These are phyloP conservation scores for Loris lydekkerianus DNA, from an alignment of 2,797 vertebrate genomes.

Conservation along the genomic window DNA sequence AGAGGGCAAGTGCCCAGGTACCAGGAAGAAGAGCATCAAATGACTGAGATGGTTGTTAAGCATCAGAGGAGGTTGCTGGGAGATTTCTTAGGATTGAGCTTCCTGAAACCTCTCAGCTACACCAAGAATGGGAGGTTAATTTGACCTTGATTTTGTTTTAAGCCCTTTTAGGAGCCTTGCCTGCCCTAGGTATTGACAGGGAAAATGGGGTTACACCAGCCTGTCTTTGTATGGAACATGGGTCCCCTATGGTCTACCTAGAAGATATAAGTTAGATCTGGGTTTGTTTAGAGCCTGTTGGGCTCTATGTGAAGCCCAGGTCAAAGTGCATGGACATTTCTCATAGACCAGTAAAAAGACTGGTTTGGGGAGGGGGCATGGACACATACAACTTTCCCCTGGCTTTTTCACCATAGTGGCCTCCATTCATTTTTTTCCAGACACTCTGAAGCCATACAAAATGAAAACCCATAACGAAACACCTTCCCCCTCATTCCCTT, in stretches of 20 bases:
- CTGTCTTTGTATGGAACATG: not conserved
- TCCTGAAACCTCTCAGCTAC: conserved; percentile 59
- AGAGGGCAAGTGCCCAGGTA: not conserved
- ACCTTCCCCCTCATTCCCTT: conserved; percentile 83
- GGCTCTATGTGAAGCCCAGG: conserved; percentile 81
- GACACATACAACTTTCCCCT: conserved; percentile 80
- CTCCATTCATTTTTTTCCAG: conserved; percentile 86
- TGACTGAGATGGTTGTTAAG: not conserved
- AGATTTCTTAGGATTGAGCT: not conserved
- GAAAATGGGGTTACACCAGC: not conserved
- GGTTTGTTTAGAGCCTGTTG: not conserved
- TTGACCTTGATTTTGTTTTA: conserved; percentile 42
- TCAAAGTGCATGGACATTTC: conserved; percentile 80
- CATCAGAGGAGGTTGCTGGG: not conserved
- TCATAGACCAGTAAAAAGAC: conserved; percentile 82
- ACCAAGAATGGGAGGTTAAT: not conserved
- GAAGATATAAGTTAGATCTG: not conserved
- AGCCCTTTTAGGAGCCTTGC: conserved; percentile 54
- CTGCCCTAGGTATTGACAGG: not conserved
- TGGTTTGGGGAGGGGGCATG: conserved; percentile 62
- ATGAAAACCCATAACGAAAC: conserved; percentile 84
- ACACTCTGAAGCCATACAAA: conserved; percentile 83
- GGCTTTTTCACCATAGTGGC: conserved; percentile 83
- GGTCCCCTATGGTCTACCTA: not conserved
- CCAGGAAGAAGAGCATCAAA: not conserved